Conservation (phyloP, 2,888 invertebrate genomes). For the Machimus atricapillus region DNA sequence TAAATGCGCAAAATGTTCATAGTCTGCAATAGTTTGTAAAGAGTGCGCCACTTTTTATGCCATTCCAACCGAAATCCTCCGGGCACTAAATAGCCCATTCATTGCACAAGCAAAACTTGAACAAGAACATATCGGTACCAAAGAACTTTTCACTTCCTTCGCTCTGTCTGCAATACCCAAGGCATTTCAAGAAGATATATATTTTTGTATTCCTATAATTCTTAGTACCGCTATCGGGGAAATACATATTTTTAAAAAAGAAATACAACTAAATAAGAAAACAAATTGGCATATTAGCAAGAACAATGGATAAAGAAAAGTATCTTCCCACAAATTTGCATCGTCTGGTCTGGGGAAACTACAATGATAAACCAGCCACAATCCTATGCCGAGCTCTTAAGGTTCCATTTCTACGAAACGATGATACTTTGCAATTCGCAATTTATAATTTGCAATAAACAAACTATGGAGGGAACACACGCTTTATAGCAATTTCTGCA, state of each 20-base stretch:
- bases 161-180: not conserved
- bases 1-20: not conserved
- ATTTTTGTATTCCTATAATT: not conserved
- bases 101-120: not conserved
- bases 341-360: no score
- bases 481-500: no score
- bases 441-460: not conserved
- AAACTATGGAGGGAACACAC: not conserved
- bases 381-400: not conserved
- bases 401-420: not conserved
- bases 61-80: not conserved
- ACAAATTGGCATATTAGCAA: not conserved
- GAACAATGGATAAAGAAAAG: not conserved
- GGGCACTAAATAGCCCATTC: not conserved
- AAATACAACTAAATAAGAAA: not conserved
- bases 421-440: not conserved
- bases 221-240: not conserved
- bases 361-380: not conserved
- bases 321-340: not conserved
- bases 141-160: not conserved
- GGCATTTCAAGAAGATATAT: not conserved
- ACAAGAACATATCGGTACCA: not conserved
- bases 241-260: not conserved
- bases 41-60: not conserved
- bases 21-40: not conserved